Evolutionary conservation across 2,888 invertebrate species (phyloP).

Genomic region (Tryphoninae sp.): DNA sequence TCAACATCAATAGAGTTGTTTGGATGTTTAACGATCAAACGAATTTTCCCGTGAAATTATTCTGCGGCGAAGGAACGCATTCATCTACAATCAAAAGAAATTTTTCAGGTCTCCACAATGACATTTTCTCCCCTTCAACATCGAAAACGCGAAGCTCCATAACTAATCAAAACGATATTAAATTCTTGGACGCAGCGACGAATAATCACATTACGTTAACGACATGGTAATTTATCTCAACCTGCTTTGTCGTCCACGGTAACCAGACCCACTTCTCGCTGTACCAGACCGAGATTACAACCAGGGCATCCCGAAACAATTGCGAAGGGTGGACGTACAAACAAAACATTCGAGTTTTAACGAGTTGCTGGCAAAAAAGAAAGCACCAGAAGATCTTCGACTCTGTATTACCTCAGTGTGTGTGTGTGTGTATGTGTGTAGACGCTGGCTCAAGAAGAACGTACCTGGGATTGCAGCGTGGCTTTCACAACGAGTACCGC

Average conservation of each 20-base stretch:
- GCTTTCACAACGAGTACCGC: neutral
- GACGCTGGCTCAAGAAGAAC: neutral
- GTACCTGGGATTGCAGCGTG: neutral
- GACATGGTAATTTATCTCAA: neutral
- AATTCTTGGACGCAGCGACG: neutral
- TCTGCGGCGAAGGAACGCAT: no score
- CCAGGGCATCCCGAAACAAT: neutral
- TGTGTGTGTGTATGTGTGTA: neutral
- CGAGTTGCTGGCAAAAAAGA: neutral
- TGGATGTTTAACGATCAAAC: no score
- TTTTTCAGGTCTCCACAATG: no score
- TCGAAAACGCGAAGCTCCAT: no score
- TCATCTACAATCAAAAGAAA: no score
- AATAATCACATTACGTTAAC: neutral
- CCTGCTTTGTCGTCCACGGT: neutral
- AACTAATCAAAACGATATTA: neutral
- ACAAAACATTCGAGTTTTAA: neutral
- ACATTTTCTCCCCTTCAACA: no score
- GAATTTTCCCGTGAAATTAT: no score
- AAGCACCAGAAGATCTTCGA: conserved; percentile 8
- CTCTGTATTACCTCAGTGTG: conserved; percentile 1
- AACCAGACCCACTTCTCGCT: neutral
- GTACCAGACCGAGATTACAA: neutral
- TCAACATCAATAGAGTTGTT: no score
- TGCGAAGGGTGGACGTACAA: neutral